Base-by-base conservation (phyloP, 2,888 invertebrate genomes). In the Carpatolechia fugitivella region DNA sequence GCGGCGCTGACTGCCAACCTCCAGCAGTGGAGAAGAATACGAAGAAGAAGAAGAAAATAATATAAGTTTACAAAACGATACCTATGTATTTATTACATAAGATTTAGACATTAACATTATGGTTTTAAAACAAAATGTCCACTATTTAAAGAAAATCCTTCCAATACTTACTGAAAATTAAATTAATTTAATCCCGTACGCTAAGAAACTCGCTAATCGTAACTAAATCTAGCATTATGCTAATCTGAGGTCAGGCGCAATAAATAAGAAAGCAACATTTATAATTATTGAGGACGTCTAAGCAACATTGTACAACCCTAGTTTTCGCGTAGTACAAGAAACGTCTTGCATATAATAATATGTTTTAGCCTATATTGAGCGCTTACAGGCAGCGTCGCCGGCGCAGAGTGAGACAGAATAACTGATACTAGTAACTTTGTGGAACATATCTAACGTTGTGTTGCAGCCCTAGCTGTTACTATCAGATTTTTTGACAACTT, bases 281-380 rank as follows among this genome's bases (percentile, higher is more conserved):
- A 41, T 41, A 48, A 56, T 60, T 56, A 56, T 49, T 44, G 54
- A 55, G 52, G 41, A 20, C 38, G 40, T 52, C 31, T 11, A 7
- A 14, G 41, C 54, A 52, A 57, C 56, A 60, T 59, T 72, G 70
- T 70, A 71, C 89, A 88, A 74, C 89, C 87, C 88, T 89, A 89
- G 75, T 70, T 77, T 78, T 80, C 76, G 80, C 86, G 81, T 88
- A 87, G 86, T 88, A 86, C 84, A 89, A 89, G 90, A 89, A 84
- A 89, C 88, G 83, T 87, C 89, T 87, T 86, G 90, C 90, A 89
- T 89, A 90, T 89, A 90, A 90, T 90, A 89, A 89, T 89, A 89
- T 88, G 86, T 86, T 88, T 88, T 90, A 89, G 83, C 85, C 85
- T 90, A 89, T 89, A 90, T 89, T 80, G 86, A 85, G 82, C 83